Percentiles rank a stretch among this genome's conserved stretches.
phyloP scores from a whole-genome alignment of 2,888 invertebrate genomes.

The Micoletzkya japonica region DNA sequence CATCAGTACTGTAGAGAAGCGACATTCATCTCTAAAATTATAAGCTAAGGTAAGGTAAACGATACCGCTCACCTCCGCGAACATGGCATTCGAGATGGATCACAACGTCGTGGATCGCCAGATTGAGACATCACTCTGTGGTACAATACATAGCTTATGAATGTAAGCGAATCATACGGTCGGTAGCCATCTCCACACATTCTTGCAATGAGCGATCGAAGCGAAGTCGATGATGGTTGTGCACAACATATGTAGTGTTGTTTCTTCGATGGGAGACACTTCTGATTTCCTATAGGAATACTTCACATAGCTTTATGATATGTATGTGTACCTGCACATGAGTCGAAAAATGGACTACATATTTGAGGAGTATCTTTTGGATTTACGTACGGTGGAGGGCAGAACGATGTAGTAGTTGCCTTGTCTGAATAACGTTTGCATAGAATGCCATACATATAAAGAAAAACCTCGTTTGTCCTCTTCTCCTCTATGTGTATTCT shows the following conservation, averaged over 20 bases:
- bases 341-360: constrained; percentile 40
- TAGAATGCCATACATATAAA: no score
- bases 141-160: not conserved
- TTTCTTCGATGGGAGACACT: constrained; percentile 23
- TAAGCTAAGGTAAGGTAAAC: not conserved
- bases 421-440: no score
- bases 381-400: constrained; percentile 45
- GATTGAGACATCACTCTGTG: constrained; percentile 39
- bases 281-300: constrained; percentile 16
- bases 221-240: constrained; percentile 24
- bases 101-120: constrained; percentile 49
- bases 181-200: constrained; percentile 29
- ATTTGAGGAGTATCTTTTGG: constrained; percentile 47
- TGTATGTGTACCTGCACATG: constrained; percentile 36
- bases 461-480: not conserved
- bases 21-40: constrained; percentile 37
- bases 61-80: constrained; percentile 10
- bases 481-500: constrained; percentile 3
- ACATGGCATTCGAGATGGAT: constrained; percentile 37
- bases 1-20: constrained; percentile 42
- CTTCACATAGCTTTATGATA: not conserved
- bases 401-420: no score
- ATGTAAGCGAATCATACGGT: constrained; percentile 9
- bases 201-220: constrained; percentile 27
- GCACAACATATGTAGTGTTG: constrained; percentile 27